Conservation (phyloP, 2,113 vertebrate species). For the Anguilla rostrata region DNA sequence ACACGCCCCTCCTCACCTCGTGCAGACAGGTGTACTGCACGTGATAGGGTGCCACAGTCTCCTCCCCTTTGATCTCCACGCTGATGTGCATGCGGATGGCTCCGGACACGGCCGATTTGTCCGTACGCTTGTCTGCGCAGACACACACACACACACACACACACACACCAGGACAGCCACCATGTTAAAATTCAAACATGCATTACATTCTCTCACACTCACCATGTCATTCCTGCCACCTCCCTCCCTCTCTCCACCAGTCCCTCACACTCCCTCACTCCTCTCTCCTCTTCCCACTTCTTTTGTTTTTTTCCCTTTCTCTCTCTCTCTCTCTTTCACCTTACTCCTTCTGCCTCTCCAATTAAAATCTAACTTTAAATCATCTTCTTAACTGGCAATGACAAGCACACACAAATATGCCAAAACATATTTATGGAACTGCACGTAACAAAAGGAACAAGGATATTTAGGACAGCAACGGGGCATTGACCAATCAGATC, state of each 20-base stretch:
- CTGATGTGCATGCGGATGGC: conserved; percentile 97
- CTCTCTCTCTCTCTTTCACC: not conserved
- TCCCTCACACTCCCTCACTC: not conserved
- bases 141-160: too few relatives aligned
- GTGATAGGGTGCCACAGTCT: conserved; percentile 94
- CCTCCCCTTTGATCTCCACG: conserved; percentile 97
- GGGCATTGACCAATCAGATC: too few relatives aligned
- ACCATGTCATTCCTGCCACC: not conserved
- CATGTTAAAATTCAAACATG: conserved; percentile 2
- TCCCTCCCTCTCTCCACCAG: not conserved
- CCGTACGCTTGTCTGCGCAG: conserved; percentile 88
- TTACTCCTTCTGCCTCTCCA: not conserved
- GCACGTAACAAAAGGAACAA: too few relatives aligned
- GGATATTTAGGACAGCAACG: too few relatives aligned
- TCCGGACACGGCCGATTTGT: conserved; percentile 93
- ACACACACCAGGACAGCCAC: conserved; percentile 17
- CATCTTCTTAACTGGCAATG: too few relatives aligned
- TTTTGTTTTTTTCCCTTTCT: conserved; percentile 6
- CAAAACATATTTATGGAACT: too few relatives aligned
- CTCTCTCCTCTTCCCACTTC: conserved; percentile 26
- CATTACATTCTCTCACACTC: not conserved
- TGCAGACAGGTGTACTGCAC: conserved; percentile 98
- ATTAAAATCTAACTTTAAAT: too few relatives aligned
- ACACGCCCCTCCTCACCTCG: conserved; percentile 73
- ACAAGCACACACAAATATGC: too few relatives aligned